Conservation (phyloP, 2,888 invertebrate genomes). For the Biston stratarius region DNA sequence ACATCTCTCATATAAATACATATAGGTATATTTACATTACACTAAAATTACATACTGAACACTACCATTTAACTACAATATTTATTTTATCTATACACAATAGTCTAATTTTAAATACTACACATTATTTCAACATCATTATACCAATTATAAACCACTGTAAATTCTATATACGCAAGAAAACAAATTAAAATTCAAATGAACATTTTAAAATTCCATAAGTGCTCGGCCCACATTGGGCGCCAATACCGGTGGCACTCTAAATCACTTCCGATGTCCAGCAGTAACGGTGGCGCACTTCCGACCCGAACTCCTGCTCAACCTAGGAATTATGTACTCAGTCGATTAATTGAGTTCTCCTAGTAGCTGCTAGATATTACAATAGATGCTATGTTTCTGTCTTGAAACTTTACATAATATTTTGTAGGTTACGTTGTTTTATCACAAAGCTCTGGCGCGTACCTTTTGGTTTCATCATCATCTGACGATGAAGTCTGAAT, state of each 20-base stretch:
- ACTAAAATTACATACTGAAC: no score
- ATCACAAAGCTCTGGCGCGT: no score
- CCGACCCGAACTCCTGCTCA: conserved; percentile 47
- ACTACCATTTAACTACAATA: no score
- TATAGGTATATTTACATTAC: no score
- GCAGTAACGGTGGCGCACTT: conserved; percentile 58
- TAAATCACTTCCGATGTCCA: conserved; percentile 68
- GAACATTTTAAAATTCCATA: background rate
- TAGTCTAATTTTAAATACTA: no score
- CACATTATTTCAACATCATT: no score
- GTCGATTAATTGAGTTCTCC: conserved; percentile 57
- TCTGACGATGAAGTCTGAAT: no score
- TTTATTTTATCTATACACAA: no score
- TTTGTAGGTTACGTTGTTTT: no score
- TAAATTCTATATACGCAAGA: background rate
- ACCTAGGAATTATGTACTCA: conserved; percentile 54
- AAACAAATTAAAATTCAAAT: background rate
- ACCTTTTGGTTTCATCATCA: no score
- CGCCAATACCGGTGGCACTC: conserved; percentile 34
- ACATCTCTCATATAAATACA: background rate
- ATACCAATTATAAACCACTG: no score
- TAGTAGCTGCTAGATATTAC: background rate
- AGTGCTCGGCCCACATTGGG: conserved; percentile 40
- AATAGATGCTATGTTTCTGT: background rate
- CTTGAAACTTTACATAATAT: no score